These are phyloP conservation scores for Argyrosomus japonicus DNA, from an alignment of 2,113 vertebrate genomes.

Conservation along the genomic window DNA sequence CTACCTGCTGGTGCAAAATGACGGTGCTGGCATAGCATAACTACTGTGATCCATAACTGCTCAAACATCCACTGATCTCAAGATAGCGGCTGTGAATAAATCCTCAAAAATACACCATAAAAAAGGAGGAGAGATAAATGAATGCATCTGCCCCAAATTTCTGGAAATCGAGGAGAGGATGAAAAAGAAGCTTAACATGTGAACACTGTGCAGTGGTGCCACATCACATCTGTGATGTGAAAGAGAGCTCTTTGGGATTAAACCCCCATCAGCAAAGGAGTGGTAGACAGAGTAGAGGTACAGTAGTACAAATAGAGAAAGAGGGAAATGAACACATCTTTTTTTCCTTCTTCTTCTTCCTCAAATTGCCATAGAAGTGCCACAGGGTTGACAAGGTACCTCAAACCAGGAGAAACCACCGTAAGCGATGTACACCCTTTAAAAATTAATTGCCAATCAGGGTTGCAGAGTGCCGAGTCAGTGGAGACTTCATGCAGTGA, in stretches of 20 bases:
- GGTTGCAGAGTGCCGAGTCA: conserved; percentile 22
- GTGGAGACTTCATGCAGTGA: conserved; percentile 87
- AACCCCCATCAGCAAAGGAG: conserved; percentile 24
- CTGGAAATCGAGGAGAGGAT: conserved; percentile 36
- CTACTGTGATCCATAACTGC: neutral
- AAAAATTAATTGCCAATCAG: conserved; percentile 49
- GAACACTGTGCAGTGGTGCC: conserved; percentile 16
- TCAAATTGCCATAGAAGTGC: neutral
- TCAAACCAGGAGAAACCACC: conserved; percentile 23
- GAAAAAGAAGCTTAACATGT: conserved; percentile 25
- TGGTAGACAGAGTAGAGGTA: neutral
- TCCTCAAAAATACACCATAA: neutral
- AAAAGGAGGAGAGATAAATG: conserved; percentile 19
- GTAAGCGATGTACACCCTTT: conserved; percentile 28
- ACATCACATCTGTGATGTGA: conserved; percentile 43
- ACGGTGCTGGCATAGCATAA: neutral
- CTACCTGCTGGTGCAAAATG: neutral
- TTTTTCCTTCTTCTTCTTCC: neutral
- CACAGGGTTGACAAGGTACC: neutral
- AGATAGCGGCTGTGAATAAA: conserved; percentile 7
- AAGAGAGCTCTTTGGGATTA: conserved; percentile 42
- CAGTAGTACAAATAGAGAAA: neutral
- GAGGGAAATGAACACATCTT: conserved; percentile 2
- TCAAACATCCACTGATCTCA: neutral
- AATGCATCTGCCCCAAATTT: conserved; percentile 28